A percentile compares a stretch with the other conserved stretches of the same genome.
Conservation (phyloP, 2,888 invertebrate species). For the Leistus spinibarbis region DNA sequence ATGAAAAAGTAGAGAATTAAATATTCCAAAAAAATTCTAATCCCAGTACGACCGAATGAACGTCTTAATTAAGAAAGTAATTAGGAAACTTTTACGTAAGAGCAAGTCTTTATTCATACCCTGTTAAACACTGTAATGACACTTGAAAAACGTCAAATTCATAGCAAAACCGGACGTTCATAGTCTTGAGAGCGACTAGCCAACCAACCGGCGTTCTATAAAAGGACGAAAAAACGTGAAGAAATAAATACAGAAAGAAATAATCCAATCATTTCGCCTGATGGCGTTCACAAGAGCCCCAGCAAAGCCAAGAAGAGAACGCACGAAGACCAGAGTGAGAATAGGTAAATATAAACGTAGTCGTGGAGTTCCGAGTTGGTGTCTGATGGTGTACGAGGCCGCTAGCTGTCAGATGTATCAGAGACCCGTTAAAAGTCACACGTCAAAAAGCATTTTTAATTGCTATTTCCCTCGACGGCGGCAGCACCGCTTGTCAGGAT, state of each 20-base stretch:
- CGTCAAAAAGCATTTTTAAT: slow-evolving; percentile 40
- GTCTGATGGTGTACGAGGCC: slow-evolving; percentile 8
- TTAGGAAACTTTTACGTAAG: slow-evolving; percentile 29
- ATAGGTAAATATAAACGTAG: slow-evolving; percentile 33
- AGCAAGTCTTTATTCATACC: slow-evolving; percentile 27
- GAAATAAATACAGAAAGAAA: slow-evolving; percentile 17
- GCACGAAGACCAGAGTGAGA: too few species aligned
- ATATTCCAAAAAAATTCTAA: slow-evolving; percentile 14
- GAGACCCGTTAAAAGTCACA: slow-evolving; percentile 34
- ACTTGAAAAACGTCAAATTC: slow-evolving; percentile 32
- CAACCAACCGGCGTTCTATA: background rate
- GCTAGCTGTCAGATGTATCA: slow-evolving; percentile 30
- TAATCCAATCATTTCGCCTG: slow-evolving; percentile 37
- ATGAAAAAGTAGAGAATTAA: background rate
- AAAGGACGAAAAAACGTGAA: slow-evolving; percentile 12
- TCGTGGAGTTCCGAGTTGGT: slow-evolving; percentile 36
- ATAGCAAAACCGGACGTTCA: slow-evolving; percentile 20
- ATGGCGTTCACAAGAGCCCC: slow-evolving; percentile 14
- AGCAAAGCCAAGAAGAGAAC: slow-evolving; percentile 40
- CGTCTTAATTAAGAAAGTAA: slow-evolving; percentile 34
- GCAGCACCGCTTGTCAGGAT: slow-evolving; percentile 29
- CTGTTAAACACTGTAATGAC: slow-evolving; percentile 35
- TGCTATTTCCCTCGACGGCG: slow-evolving; percentile 38
- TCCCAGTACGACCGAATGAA: slow-evolving; percentile 26
- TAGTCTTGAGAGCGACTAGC: background rate